Evolutionary conservation across 2,113 vertebrate genomes (phyloP).

Genomic region (Xiphorhynchus elegans): DNA sequence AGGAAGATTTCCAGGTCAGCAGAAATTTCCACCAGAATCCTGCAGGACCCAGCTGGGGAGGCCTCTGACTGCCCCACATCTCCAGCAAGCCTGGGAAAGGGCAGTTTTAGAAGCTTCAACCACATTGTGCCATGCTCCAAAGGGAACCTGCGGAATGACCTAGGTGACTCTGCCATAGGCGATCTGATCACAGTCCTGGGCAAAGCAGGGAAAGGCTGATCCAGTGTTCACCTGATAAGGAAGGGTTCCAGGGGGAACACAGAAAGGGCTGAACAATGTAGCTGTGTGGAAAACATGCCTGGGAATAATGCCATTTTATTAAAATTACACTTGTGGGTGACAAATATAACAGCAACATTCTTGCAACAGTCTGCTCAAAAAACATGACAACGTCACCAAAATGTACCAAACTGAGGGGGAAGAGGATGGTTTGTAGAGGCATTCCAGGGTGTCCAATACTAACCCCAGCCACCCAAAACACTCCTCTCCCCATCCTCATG

Average conservation of each 20-base stretch:
- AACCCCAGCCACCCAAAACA: not conserved
- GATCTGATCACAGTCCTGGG: not conserved
- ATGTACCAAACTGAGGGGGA: not conserved
- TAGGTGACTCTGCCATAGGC: not conserved
- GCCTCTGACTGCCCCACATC: not conserved
- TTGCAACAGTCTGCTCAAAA: not conserved
- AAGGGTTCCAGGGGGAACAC: not conserved
- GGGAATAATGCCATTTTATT: not conserved
- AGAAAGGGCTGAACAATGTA: not conserved
- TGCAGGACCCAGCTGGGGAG: not conserved
- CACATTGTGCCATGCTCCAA: rapidly evolving
- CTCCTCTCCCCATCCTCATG: not conserved
- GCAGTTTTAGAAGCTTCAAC: not conserved
- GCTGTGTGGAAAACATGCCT: not conserved
- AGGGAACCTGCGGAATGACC: not conserved
- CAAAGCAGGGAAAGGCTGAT: not conserved
- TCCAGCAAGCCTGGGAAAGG: not conserved
- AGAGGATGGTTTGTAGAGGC: not conserved
- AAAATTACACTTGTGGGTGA: not conserved
- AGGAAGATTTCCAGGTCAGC: not conserved
- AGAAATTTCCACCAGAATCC: not conserved
- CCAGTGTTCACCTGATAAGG: constrained; percentile 7
- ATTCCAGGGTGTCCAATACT: not conserved
- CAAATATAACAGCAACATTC: not conserved
- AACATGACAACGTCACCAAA: not conserved